Evolutionary conservation across 2,888 invertebrate genomes (phyloP), one percentile per base, ranked within the genome.

Genomic region (Cerceris ruficornis): DNA sequence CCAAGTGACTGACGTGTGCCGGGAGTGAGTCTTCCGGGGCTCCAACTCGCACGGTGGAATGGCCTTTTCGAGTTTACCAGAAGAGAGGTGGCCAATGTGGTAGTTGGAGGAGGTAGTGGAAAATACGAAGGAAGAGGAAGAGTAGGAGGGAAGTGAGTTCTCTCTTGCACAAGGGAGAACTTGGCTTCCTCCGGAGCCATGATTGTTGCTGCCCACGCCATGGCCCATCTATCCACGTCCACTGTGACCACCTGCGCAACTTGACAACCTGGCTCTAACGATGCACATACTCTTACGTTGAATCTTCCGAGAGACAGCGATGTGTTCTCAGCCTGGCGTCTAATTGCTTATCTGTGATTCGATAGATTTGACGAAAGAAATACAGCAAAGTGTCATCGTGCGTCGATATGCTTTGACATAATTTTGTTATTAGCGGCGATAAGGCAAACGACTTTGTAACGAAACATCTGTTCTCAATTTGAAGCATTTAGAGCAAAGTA

Each of bases 221-320:
- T 83, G 79, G 86, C 71, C 86, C 88, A 88, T 88, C 86, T 84
- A 89, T 89, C 88, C 84, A 87, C 85, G 88, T 89, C 88, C 75
- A 75, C 62, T 77, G 58, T 77, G 76, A 83, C 78, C 84, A 88
- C 84, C 84, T 86, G 84, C 77, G 78, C 80, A 75, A 78, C 77
- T 81, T 86, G 81, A 87, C 83, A 88, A 75, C 81, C 80, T 76
- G 62, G 73, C 80, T 81, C 86, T 88, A 87, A 88, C 85, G 88
- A 88, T 80, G 82, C 77, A 76, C 80, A 42, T 80, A 80, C 62
- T 77, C 77, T 78, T 73, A 62, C 67, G 60, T 76, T 67, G 65
- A 67, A 69, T 71, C 75, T 62, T 71, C 76, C 81, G 62, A 69
- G 54, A 74, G 83, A 75, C 75, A 71, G n/a, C 13, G 69, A 73